Conservation (phyloP, 2,797 vertebrate species). For the Yasuhikotakia modesta region DNA sequence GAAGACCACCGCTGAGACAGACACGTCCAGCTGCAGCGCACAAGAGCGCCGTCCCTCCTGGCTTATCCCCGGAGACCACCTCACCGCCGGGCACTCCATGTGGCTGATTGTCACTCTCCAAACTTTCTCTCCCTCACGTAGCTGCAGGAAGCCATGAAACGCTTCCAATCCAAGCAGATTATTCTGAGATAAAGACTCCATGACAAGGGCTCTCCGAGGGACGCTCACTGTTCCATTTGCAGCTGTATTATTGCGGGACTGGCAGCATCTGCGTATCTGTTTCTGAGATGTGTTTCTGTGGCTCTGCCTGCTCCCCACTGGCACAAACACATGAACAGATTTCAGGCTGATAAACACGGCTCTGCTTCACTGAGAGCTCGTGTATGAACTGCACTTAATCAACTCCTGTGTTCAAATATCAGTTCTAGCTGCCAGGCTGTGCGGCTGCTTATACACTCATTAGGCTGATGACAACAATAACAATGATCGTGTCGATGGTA, state of each 20-base stretch:
- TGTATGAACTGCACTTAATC: conserved; percentile 55
- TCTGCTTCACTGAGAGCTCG: conserved; percentile 50
- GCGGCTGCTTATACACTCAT: conserved; percentile 41
- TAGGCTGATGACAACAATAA: conserved; percentile 49
- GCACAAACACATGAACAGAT: conserved; percentile 59
- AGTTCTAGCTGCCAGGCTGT: conserved; percentile 14
- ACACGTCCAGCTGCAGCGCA: conserved; percentile 1
- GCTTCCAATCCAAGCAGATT: conserved; percentile 48
- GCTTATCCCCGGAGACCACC: conserved; percentile 18
- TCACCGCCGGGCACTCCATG: conserved; percentile 43
- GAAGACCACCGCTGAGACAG: conserved; percentile 46
- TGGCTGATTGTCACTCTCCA: conserved; percentile 52
- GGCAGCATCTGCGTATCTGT: conserved; percentile 48
- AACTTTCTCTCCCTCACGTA: conserved; percentile 42
- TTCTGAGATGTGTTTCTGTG: conserved; percentile 41
- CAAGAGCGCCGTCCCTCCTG: conserved; percentile 25
- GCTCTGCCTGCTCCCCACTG: conserved; percentile 45
- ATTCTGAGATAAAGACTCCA: conserved; percentile 53
- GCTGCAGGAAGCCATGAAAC: conserved; percentile 47
- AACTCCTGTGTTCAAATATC: conserved; percentile 50
- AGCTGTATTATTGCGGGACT: conserved; percentile 50
- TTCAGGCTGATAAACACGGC: conserved; percentile 53
- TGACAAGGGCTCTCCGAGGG: conserved; percentile 43
- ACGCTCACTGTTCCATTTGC: conserved; percentile 46
- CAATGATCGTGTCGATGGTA: conserved; percentile 28